Conservation (phyloP, 2,888 invertebrate species). For the Ommatoiulus sabulosus region DNA sequence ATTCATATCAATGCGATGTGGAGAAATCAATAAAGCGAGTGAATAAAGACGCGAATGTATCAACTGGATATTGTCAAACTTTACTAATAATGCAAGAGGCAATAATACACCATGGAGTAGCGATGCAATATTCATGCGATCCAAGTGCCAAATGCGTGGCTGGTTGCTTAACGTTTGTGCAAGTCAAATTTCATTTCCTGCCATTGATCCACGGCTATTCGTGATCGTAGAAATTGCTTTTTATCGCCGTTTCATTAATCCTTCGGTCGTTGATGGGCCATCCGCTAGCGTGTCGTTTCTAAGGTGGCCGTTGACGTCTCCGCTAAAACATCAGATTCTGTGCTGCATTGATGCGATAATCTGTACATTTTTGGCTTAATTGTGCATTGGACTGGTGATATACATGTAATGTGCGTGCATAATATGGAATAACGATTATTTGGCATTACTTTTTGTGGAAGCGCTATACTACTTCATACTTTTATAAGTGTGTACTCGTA, state of each 20-base stretch:
- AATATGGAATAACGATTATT: no score
- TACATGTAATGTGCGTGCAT: no score
- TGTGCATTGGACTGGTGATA: no score
- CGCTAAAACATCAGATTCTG: not conserved
- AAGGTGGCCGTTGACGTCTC: not conserved
- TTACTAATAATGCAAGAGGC: conserved; percentile 33
- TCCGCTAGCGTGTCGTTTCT: not conserved
- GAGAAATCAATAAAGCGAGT: conserved; percentile 22
- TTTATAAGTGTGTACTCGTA: not conserved
- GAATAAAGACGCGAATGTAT: conserved; percentile 18
- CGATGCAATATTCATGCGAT: not conserved
- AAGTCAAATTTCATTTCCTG: conserved; percentile 9
- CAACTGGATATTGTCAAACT: conserved; percentile 1
- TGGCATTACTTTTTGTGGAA: no score
- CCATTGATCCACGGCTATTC: not conserved
- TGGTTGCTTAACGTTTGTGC: not conserved
- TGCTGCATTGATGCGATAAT: not conserved
- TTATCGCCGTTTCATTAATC: not conserved
- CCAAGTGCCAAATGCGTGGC: not conserved
- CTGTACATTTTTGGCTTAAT: no score
- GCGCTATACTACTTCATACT: no score
- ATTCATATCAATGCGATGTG: not conserved
- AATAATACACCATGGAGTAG: not conserved
- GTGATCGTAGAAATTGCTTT: not conserved
- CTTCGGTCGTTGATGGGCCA: not conserved